phyloP scores from a whole-genome alignment of 2,888 invertebrate genomes.

The Chloromyia formosa region DNA sequence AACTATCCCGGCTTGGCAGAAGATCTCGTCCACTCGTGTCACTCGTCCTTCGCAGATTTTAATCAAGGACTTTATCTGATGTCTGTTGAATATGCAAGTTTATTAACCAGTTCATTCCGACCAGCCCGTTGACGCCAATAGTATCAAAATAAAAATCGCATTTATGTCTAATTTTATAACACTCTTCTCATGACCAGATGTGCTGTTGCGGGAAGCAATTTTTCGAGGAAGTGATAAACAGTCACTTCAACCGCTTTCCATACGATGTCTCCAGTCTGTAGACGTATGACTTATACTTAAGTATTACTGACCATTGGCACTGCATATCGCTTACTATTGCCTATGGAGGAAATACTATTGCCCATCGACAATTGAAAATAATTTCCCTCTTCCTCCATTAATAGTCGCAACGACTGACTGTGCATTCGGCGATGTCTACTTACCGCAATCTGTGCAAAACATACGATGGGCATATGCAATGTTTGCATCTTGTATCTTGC shows the following conservation, averaged over 20 bases:
- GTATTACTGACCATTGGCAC: not conserved
- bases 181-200: not conserved
- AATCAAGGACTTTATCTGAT: too few relatives aligned
- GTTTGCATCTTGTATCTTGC: constrained; percentile 3
- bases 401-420: not conserved
- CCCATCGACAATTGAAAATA: constrained; percentile 33
- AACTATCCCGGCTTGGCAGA: too few relatives aligned
- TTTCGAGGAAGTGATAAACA: not conserved
- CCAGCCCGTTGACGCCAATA: too few relatives aligned
- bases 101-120: too few relatives aligned
- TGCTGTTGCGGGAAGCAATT: not conserved
- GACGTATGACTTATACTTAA: too few relatives aligned
- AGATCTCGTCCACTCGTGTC: too few relatives aligned
- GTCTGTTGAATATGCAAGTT: too few relatives aligned
- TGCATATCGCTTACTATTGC: not conserved
- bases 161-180: not conserved
- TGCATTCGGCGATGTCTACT: constrained; percentile 4
- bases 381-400: constrained; percentile 36
- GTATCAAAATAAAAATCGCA: too few relatives aligned
- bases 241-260: too few relatives aligned
- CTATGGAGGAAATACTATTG: not conserved
- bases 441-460: constrained; percentile 37
- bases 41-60: too few relatives aligned
- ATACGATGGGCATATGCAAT: constrained; percentile 19
- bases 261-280: too few relatives aligned